These are phyloP conservation scores for Brachylomia viminalis DNA, from an alignment of 2,888 invertebrate species.

Conservation along the genomic window DNA sequence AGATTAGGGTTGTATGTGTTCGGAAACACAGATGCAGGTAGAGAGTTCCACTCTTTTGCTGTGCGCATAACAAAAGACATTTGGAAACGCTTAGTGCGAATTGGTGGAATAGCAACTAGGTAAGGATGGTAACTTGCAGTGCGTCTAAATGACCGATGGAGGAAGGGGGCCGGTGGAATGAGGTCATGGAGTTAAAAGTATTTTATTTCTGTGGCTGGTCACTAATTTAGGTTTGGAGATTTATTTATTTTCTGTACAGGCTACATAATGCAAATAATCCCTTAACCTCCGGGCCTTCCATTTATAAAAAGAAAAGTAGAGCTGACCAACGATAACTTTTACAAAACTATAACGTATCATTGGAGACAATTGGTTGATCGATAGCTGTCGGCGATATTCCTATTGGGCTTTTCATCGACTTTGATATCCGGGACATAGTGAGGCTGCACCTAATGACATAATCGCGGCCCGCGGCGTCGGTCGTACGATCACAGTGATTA, in stretches of 20 bases:
- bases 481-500: constrained; percentile 81
- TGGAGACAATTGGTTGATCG: constrained; percentile 73
- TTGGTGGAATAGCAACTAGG: no score
- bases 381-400: constrained; percentile 79
- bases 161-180: no score
- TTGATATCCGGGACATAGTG: constrained; percentile 80
- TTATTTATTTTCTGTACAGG: not conserved
- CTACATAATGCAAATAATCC: not conserved
- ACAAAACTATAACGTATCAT: constrained; percentile 72
- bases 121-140: no score
- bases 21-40: no score
- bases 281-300: not conserved
- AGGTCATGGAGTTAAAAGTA: not conserved
- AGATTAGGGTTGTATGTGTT: no score
- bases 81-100: no score
- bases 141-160: no score
- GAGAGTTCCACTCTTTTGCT: no score
- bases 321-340: constrained; percentile 42
- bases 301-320: constrained; percentile 20
- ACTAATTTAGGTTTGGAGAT: not conserved
- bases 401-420: constrained; percentile 78
- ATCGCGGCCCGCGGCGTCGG: constrained; percentile 82
- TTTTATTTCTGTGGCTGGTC: not conserved
- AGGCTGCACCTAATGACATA: constrained; percentile 84
- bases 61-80: no score